Evolutionary conservation across 1,140 invertebrate species (phyloP), one percentile per base, ranked within the genome.

Genomic region (Bombus waltoni): DNA sequence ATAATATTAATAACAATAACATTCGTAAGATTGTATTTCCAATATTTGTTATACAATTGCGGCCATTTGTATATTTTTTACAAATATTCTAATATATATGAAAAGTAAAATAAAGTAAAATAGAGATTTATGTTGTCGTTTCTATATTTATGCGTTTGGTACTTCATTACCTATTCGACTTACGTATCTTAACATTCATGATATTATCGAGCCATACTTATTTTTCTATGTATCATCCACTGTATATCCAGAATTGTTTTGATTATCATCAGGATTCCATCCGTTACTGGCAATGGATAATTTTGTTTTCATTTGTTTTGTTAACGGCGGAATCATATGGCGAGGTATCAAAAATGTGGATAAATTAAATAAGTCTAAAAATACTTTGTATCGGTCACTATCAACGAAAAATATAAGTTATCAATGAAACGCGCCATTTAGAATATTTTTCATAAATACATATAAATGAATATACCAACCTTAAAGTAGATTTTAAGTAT

Each of bases 371-470:
- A 99, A 95, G 94, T 99, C 99, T 90, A 99, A 95, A 94, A 99
- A 99, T 9, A 99, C 98, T 95, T 99, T 99, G 96, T 99, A 99
- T 3, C 99, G 97, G 95, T 99, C 99, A 94, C 99, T 99, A 78
- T 74, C 88, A 70, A 65, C 44, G 28, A 86, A 85, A 91, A 62
- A 74, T 25, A 75, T 53, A 1, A 66, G 15, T 71, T 42, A 42
- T 72, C 15, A 15, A 1, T 18, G 15, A 35, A n/a, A 75, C 10
- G 2, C 32, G 5, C 22, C 9, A 11, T 11, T 28, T 25, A 35
- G 25, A 15, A n/a, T 73, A 66, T 32, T 9, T 35, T 35, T 9
- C 25, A 10, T 9, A 3, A 35, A 44, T 28, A 32, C 11, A 35
- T 32, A n/a, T 5, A 62, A 35, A 35, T 22, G 35, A 13, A 9